Percentiles rank a stretch among this genome's conserved stretches.
These are phyloP conservation scores for Pomacea canaliculata DNA, from an alignment of 2,888 invertebrate genomes.

Conservation along the genomic window DNA sequence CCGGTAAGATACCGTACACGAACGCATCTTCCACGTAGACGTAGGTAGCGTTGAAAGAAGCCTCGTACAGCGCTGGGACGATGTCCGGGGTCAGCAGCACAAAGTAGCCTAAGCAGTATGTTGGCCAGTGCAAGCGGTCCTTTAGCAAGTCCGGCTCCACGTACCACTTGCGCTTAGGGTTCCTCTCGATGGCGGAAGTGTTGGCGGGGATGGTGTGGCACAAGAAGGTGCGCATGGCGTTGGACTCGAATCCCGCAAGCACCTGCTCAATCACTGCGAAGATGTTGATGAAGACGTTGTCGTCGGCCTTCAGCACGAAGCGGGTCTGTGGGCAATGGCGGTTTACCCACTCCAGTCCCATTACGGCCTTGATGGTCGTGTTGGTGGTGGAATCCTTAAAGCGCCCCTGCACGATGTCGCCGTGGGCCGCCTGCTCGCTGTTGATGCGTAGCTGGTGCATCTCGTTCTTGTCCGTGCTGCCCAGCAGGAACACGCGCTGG, in stretches of 20 bases:
- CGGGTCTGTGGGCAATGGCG: conserved; percentile 49
- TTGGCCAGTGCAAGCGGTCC: conserved; percentile 49
- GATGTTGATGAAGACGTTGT: conserved; percentile 59
- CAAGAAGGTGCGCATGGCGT: conserved; percentile 35
- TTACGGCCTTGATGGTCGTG: conserved; percentile 58
- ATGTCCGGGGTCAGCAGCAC: conserved; percentile 51
- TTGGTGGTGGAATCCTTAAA: conserved; percentile 56
- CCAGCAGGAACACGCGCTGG: conserved; percentile 53
- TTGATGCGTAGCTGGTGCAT: conserved; percentile 44
- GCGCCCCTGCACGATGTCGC: conserved; percentile 58
- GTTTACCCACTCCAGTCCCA: conserved; percentile 51
- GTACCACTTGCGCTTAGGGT: conserved; percentile 51
- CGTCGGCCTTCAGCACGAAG: conserved; percentile 55
- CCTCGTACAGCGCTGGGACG: conserved; percentile 49
- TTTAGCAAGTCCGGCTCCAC: conserved; percentile 43
- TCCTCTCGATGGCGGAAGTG: conserved; percentile 45
- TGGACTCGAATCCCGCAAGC: conserved; percentile 37
- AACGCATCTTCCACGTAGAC: conserved; percentile 65
- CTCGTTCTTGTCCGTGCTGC: conserved; percentile 38
- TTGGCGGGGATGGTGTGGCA: conserved; percentile 45
- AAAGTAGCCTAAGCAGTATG: conserved; percentile 62
- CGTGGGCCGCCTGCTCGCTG: conserved; percentile 48
- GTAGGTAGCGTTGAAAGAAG: conserved; percentile 45
- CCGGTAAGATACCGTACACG: conserved; percentile 54
- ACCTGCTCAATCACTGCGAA: conserved; percentile 45